A percentile compares a stretch with the other conserved stretches of the same genome.
Conservation (phyloP, 2,113 vertebrate species). For the Trinectes maculatus region DNA sequence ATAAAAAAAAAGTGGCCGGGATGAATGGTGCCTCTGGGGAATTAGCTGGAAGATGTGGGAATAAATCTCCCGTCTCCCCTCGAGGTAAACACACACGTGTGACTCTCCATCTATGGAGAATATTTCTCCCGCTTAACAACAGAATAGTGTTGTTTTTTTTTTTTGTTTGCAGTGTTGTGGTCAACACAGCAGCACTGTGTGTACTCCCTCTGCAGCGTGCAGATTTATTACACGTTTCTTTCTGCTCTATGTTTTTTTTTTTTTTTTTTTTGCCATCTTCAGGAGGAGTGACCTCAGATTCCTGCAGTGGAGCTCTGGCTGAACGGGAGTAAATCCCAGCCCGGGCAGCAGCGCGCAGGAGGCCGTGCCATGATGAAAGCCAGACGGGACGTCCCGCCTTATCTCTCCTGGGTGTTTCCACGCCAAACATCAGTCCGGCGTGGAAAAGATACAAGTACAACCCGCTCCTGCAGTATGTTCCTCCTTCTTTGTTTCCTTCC, state of each 20-base stretch:
- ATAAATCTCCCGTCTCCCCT: slow-evolving; percentile 45
- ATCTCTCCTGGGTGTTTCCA: slow-evolving; percentile 79
- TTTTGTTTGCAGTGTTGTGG: slow-evolving; percentile 7
- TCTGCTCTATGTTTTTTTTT: not conserved
- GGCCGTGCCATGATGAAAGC: slow-evolving; percentile 72
- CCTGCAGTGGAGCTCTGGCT: slow-evolving; percentile 48
- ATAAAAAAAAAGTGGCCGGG: slow-evolving; percentile 64
- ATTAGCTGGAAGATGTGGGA: slow-evolving; percentile 23
- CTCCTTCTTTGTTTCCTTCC: slow-evolving; percentile 63
- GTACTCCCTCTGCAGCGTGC: slow-evolving; percentile 6
- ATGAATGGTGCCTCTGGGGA: slow-evolving; percentile 58
- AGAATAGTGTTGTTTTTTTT: slow-evolving; percentile 6
- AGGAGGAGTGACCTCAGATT: slow-evolving; percentile 55
- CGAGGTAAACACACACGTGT: slow-evolving; percentile 56
- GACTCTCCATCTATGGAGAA: slow-evolving; percentile 3
- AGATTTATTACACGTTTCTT: slow-evolving; percentile 31
- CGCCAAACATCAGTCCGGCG: slow-evolving; percentile 62
- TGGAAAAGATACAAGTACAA: slow-evolving; percentile 56
- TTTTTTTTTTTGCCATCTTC: slow-evolving; percentile 37
- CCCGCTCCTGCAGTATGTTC: slow-evolving; percentile 32
- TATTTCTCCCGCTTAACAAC: slow-evolving; percentile 2
- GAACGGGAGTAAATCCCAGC: slow-evolving; percentile 25
- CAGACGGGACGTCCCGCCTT: slow-evolving; percentile 77
- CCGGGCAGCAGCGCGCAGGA: slow-evolving; percentile 40
- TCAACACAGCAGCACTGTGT: slow-evolving; percentile 15